Conservation (phyloP, 2,888 invertebrate genomes). For the Mythimna vitellina region DNA sequence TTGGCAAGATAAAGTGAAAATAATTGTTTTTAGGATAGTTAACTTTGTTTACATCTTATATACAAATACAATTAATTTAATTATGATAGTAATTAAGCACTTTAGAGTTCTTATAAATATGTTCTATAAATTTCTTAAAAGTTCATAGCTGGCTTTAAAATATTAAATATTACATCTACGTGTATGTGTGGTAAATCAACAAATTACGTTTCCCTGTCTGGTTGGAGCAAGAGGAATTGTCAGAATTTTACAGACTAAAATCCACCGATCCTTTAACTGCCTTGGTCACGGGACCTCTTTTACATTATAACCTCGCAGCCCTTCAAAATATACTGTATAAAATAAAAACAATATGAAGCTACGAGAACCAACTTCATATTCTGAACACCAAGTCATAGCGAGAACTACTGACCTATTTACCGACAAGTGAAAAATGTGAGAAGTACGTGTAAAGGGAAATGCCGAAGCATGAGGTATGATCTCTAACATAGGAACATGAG, state of each 20-base stretch:
- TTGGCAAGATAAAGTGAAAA: neutral
- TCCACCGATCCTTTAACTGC: too few species aligned
- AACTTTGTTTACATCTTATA: neutral
- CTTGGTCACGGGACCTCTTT: too few species aligned
- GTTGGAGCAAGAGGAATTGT: too few species aligned
- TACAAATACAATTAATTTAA: neutral
- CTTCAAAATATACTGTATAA: neutral
- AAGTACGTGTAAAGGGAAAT: constrained; percentile 42
- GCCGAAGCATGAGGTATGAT: constrained; percentile 47
- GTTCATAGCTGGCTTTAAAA: too few species aligned
- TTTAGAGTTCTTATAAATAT: neutral
- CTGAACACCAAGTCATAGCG: constrained; percentile 18
- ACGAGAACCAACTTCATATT: neutral
- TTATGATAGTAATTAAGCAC: neutral
- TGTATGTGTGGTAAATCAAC: too few species aligned
- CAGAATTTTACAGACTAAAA: too few species aligned
- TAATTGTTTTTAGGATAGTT: neutral
- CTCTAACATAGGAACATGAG: constrained; percentile 23
- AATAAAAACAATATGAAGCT: neutral
- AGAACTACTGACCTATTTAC: constrained; percentile 55
- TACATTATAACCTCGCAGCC: too few species aligned
- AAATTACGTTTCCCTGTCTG: too few species aligned
- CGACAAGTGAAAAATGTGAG: constrained; percentile 48
- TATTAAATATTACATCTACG: too few species aligned
- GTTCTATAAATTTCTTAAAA: too few species aligned